These are phyloP conservation scores for Nasonovia ribisnigri DNA, from an alignment of 2,888 invertebrate genomes.

Conservation along the genomic window DNA sequence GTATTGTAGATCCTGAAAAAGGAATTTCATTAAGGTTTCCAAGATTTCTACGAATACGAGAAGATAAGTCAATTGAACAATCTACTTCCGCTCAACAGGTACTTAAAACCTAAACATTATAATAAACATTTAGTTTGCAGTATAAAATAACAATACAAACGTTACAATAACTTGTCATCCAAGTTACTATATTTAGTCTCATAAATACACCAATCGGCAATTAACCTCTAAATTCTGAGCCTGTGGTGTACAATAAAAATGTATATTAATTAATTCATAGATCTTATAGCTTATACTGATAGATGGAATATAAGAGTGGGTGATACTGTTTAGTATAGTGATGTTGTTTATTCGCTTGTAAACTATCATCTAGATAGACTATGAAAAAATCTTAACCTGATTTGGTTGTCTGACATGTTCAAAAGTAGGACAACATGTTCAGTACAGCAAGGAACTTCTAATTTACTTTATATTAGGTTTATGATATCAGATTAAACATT, in stretches of 20 bases:
- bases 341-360: neutral
- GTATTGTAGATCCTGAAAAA: conserved; percentile 88
- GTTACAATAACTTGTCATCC: no score
- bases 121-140: neutral
- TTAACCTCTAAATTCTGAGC: neutral
- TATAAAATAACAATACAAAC: neutral
- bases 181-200: neutral
- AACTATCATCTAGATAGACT: neutral
- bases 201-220: neutral
- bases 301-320: neutral
- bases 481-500: neutral
- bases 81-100: conserved; percentile 91
- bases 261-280: neutral
- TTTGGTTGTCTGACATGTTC: neutral
- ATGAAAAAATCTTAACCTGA: neutral
- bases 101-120: conserved; percentile 41
- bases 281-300: neutral
- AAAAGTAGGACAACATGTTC: neutral
- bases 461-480: neutral
- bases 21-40: conserved; percentile 97
- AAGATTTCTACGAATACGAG: conserved; percentile 88
- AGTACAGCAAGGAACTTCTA: neutral
- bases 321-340: neutral
- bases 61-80: conserved; percentile 93
- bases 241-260: neutral